A percentile compares a stretch with the other conserved stretches of the same genome.
Conservation (phyloP, 2,113 vertebrate genomes). For the Scomber scombrus region DNA sequence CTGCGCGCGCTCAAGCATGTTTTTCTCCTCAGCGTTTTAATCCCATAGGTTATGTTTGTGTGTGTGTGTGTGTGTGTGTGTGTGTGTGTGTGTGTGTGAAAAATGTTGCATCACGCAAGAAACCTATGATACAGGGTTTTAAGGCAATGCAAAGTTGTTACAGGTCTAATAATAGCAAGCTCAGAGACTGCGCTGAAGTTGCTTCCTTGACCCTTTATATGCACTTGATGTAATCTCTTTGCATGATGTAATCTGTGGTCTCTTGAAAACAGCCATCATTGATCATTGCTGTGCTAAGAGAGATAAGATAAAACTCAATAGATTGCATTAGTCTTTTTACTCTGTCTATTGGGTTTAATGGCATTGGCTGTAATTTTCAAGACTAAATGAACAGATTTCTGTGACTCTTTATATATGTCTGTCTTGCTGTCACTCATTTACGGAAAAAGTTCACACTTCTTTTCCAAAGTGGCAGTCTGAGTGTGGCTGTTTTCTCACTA, state of each 20-base stretch:
- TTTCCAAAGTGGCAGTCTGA: conserved; percentile 42
- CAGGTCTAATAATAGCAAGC: neutral
- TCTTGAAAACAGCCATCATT: conserved; percentile 38
- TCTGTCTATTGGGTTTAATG: conserved; percentile 27
- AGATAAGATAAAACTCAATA: conserved; percentile 40
- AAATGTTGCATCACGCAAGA: neutral
- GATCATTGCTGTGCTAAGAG: conserved; percentile 11
- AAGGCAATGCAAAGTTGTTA: conserved; percentile 1
- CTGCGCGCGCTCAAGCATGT: no score
- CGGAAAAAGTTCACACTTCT: conserved; percentile 31
- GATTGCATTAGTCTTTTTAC: conserved; percentile 45
- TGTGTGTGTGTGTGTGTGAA: no score
- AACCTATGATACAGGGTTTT: neutral
- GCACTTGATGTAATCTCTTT: neutral
- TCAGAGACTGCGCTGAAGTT: neutral
- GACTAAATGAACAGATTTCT: conserved; percentile 34
- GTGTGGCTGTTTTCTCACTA: conserved; percentile 43
- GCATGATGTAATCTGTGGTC: conserved; percentile 14
- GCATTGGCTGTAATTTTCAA: conserved; percentile 28
- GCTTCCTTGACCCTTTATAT: conserved; percentile 14
- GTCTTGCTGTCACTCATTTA: conserved; percentile 38
- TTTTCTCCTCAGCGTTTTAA: no score
- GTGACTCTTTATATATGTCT: conserved; percentile 5
- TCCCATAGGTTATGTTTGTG: no score
- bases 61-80: no score